phyloP scores from a whole-genome alignment of 2,113 vertebrate genomes.

The Shinisaurus crocodilurus region DNA sequence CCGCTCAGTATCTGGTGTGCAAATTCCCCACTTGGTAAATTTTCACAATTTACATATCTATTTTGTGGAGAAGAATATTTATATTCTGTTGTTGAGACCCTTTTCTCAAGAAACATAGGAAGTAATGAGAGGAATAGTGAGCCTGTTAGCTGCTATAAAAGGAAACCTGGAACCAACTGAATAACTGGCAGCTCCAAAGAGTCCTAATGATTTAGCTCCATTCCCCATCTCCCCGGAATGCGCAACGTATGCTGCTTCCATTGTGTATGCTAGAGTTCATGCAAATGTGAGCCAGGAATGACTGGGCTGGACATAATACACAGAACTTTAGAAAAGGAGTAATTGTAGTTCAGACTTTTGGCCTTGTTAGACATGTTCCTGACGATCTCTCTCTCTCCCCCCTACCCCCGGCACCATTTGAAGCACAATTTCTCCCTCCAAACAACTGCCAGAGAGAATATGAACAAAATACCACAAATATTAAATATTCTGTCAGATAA shows the following conservation, averaged over 20 bases:
- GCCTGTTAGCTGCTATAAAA: neutral
- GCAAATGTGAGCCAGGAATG: constrained; percentile 42
- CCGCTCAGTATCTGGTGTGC: too few species aligned
- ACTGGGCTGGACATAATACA: constrained; percentile 14
- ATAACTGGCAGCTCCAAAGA: constrained; percentile 12
- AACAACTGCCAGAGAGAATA: neutral
- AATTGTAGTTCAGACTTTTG: constrained; percentile 2
- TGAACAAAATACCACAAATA: neutral
- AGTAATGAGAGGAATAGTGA: neutral
- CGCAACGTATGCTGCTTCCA: constrained; percentile 16
- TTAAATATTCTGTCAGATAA: neutral
- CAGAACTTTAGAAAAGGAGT: constrained; percentile 18
- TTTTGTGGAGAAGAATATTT: neutral
- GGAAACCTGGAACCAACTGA: constrained; percentile 24
- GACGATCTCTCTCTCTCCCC: neutral
- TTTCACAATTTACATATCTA: neutral
- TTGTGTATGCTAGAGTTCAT: constrained; percentile 28
- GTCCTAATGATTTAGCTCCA: constrained; percentile 24
- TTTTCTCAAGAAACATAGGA: neutral
- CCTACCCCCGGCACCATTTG: too few species aligned
- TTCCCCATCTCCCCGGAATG: constrained; percentile 27
- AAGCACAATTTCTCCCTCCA: neutral
- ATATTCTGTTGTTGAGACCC: neutral
- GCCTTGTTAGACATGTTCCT: constrained; percentile 13
- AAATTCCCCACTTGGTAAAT: neutral